A percentile compares a stretch with the other conserved stretches of the same genome.
Evolutionary conservation across 2,888 invertebrate genomes (phyloP).

Genomic region (Azorinus chamasolen): DNA sequence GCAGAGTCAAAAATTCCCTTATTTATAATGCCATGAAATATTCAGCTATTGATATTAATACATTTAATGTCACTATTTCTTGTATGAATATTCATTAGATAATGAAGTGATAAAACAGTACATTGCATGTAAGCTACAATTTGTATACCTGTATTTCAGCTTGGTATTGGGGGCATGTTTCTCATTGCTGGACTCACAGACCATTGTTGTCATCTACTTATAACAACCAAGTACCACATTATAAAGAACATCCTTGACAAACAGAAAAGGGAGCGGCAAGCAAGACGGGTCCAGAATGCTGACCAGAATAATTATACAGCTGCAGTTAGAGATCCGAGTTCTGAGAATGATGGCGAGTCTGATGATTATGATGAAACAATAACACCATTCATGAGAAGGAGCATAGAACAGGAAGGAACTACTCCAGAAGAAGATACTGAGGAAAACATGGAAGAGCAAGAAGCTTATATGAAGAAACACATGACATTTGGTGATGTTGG

Average conservation of each 20-base stretch:
- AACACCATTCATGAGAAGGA: slow-evolving; percentile 14
- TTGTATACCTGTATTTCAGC: slow-evolving; percentile 72
- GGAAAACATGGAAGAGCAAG: slow-evolving; percentile 36
- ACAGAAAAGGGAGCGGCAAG: slow-evolving; percentile 13
- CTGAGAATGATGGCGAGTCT: slow-evolving; percentile 13
- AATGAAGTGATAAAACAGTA: no score
- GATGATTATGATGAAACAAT: slow-evolving; percentile 12
- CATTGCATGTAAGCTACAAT: no score
- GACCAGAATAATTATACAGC: slow-evolving; percentile 16
- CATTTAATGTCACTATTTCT: no score
- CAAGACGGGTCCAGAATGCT: neutral
- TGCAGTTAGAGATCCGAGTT: slow-evolving; percentile 12
- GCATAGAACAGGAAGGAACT: slow-evolving; percentile 11
- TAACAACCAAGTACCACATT: slow-evolving; percentile 81
- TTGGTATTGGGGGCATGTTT: slow-evolving; percentile 79
- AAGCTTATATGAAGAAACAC: slow-evolving; percentile 68
- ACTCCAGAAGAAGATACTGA: slow-evolving; percentile 30
- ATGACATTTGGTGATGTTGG: slow-evolving; percentile 84
- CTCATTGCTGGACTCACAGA: slow-evolving; percentile 81
- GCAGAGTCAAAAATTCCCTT: no score
- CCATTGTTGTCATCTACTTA: slow-evolving; percentile 84
- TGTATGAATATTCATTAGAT: no score
- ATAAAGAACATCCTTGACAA: slow-evolving; percentile 57
- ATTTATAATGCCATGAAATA: no score
- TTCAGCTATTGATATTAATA: no score